These are phyloP conservation scores for Petaurus breviceps DNA, from an alignment of 2,113 vertebrate species.

Conservation along the genomic window DNA sequence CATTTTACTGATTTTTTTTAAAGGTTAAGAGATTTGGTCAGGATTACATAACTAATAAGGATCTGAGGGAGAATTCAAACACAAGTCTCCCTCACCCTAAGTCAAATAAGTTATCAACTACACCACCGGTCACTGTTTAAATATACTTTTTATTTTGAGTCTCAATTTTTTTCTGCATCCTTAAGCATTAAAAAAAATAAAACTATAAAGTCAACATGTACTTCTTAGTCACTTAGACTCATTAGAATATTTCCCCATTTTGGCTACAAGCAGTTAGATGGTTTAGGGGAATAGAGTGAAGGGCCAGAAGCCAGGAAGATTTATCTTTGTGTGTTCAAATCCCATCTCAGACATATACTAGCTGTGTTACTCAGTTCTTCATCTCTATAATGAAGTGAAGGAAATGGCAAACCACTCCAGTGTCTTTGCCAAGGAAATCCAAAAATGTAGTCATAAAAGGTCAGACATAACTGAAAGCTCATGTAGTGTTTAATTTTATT, in stretches of 20 bases:
- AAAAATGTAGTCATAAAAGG: not conserved
- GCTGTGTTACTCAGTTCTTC: not conserved
- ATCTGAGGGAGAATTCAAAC: not conserved
- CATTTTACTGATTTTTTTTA: not conserved
- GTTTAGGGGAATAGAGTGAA: not conserved
- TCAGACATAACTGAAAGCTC: not conserved
- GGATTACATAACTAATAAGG: not conserved
- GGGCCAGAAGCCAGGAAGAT: too few relatives aligned
- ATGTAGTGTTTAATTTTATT: not conserved
- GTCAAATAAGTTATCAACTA: not conserved
- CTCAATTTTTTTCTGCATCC: not conserved
- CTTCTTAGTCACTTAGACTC: not conserved
- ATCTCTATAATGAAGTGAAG: too few relatives aligned
- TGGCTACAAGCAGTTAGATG: not conserved
- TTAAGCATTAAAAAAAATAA: not conserved
- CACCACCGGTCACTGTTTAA: not conserved
- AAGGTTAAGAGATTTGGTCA: not conserved
- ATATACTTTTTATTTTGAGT: not conserved
- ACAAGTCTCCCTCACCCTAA: not conserved
- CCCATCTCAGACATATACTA: not conserved
- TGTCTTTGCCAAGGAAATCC: not conserved
- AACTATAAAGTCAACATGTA: not conserved
- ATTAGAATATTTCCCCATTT: not conserved
- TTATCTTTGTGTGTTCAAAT: not conserved
- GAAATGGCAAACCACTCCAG: not conserved